phyloP scores from a whole-genome alignment of 2,113 vertebrate species.

The Mormyrus lacerda region DNA sequence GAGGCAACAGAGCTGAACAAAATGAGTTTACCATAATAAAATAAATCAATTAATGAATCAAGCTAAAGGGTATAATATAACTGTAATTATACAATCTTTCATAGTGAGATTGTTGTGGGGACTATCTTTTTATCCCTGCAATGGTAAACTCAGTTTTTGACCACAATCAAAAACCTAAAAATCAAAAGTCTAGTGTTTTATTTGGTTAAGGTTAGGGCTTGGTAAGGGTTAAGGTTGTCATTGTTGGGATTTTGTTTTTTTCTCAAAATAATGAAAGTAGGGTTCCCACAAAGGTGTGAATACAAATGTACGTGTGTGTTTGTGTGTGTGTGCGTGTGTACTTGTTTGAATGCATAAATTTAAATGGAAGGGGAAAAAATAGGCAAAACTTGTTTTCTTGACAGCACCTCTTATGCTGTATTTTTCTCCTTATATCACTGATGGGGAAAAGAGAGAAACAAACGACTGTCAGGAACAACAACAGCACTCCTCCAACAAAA shows the following conservation, averaged over 20 bases:
- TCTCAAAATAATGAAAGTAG: background rate
- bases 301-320: background rate
- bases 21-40: conserved; percentile 35
- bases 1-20: conserved; percentile 33
- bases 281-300: background rate
- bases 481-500: conserved; percentile 76
- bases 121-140: background rate
- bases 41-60: conserved; percentile 30
- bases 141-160: background rate
- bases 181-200: background rate
- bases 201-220: background rate
- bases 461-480: conserved; percentile 78
- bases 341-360: background rate
- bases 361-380: background rate
- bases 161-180: background rate
- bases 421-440: conserved; percentile 31
- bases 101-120: background rate
- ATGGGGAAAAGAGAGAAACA: conserved; percentile 76
- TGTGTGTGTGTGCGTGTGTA: background rate
- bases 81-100: no score
- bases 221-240: background rate
- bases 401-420: conserved; percentile 22
- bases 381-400: conserved; percentile 54
- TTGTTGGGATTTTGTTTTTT: background rate
- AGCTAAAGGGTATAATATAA: conserved; percentile 28